These are phyloP conservation scores for Nansenia antarctica DNA, from an alignment of 2,113 vertebrate genomes.

Conservation along the genomic window DNA sequence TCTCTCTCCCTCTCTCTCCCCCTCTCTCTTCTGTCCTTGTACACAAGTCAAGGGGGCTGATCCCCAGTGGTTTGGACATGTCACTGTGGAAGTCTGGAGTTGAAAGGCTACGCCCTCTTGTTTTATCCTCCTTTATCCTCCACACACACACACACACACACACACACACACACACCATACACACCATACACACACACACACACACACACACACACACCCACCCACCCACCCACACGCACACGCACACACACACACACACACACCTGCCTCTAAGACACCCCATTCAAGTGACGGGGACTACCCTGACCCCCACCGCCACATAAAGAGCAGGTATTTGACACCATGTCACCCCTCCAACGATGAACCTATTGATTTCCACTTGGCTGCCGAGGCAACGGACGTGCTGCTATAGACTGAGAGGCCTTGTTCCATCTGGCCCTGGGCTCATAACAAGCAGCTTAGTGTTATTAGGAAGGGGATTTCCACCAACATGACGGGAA, in stretches of 20 bases:
- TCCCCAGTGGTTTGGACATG: constrained; percentile 22
- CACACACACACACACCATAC: too few relatives aligned
- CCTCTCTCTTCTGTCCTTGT: not conserved
- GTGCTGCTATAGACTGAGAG: not conserved
- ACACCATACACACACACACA: too few relatives aligned
- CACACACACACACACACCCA: too few relatives aligned
- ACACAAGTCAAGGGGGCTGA: not conserved
- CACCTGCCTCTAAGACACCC: not conserved
- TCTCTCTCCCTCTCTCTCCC: constrained; percentile 4
- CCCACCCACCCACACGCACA: too few relatives aligned
- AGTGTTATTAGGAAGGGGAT: constrained; percentile 63
- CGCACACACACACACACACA: too few relatives aligned
- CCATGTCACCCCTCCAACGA: constrained; percentile 44
- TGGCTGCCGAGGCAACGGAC: constrained; percentile 14
- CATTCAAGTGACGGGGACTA: not conserved
- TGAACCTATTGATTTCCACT: constrained; percentile 67
- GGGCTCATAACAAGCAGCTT: constrained; percentile 46
- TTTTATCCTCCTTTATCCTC: constrained; percentile 17
- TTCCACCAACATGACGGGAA: constrained; percentile 58
- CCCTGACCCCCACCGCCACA: constrained; percentile 16
- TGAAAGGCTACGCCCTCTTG: constrained; percentile 18
- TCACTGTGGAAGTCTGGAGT: constrained; percentile 15
- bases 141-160: too few relatives aligned
- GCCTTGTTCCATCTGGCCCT: not conserved
- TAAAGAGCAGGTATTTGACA: constrained; percentile 46